Conservation (phyloP, 2,113 vertebrate species). For the Crotalus horridus region DNA sequence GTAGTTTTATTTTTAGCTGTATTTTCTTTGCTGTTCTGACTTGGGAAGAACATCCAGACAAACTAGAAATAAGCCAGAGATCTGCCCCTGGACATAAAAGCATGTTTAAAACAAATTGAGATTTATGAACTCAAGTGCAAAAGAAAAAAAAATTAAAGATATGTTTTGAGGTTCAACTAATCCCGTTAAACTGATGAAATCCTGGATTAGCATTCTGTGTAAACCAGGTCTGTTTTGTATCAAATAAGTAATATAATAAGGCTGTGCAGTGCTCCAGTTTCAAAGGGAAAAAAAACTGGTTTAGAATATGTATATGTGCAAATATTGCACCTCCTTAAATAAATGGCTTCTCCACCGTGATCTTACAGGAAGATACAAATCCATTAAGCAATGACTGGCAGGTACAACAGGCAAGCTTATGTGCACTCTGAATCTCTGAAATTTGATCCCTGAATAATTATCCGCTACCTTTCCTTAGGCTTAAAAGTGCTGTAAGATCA, state of each 20-base stretch:
- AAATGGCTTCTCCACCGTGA: not conserved
- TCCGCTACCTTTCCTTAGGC: not conserved
- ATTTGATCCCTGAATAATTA: not conserved
- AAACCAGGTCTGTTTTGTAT: not conserved
- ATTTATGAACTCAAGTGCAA: not conserved
- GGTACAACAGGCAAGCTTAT: not conserved
- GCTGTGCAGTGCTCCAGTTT: not conserved
- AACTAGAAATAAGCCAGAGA: not conserved
- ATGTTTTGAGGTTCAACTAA: not conserved
- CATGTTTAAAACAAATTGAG: not conserved
- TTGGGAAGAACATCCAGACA: not conserved
- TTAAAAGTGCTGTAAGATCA: not conserved
- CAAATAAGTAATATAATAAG: not conserved
- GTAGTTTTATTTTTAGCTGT: not conserved
- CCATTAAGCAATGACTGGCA: not conserved
- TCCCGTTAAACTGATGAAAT: not conserved
- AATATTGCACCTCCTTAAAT: not conserved
- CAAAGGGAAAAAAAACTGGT: not conserved
- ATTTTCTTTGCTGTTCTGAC: not conserved
- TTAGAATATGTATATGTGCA: not conserved
- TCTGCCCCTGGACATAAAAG: not conserved
- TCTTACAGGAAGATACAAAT: not conserved
- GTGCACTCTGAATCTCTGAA: not conserved
- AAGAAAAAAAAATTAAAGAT: not conserved
- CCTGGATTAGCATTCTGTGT: not conserved